These are phyloP conservation scores for Hylaea fasciaria DNA, from an alignment of 2,888 invertebrate species.

Conservation along the genomic window DNA sequence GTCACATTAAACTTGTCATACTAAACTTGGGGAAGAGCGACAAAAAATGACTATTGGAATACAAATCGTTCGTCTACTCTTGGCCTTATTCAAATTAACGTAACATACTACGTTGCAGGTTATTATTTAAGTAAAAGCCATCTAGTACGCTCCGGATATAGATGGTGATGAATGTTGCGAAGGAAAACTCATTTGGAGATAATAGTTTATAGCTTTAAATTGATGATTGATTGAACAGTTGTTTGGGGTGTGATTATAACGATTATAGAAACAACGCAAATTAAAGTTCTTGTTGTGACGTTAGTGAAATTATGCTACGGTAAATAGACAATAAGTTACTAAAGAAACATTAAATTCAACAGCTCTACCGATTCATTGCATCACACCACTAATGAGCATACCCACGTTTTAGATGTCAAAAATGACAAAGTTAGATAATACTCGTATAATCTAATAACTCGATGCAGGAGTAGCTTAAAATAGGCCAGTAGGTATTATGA, in stretches of 20 bases:
- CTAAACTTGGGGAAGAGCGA: too few relatives aligned
- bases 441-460: too few relatives aligned
- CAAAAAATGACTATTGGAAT: neutral
- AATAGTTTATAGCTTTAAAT: slow-evolving; percentile 16
- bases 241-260: slow-evolving; percentile 14
- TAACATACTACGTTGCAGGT: slow-evolving; percentile 39
- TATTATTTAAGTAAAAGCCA: slow-evolving; percentile 42
- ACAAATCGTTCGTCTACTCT: slow-evolving; percentile 8
- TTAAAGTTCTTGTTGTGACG: neutral
- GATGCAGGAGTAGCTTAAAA: too few relatives aligned
- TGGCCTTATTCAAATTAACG: slow-evolving; percentile 52
- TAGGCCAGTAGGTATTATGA: too few relatives aligned
- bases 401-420: too few relatives aligned
- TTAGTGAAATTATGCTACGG: too few relatives aligned
- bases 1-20: too few relatives aligned
- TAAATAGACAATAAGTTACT: too few relatives aligned
- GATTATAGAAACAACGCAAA: slow-evolving; percentile 7
- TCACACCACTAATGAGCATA: too few relatives aligned
- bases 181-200: slow-evolving; percentile 21
- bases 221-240: slow-evolving; percentile 19
- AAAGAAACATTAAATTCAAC: too few relatives aligned
- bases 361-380: too few relatives aligned
- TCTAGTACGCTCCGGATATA: slow-evolving; percentile 35
- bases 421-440: too few relatives aligned
- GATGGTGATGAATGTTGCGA: slow-evolving; percentile 20